Conservation (phyloP, 2,888 invertebrate species). For the Oconnorella tubifera region DNA sequence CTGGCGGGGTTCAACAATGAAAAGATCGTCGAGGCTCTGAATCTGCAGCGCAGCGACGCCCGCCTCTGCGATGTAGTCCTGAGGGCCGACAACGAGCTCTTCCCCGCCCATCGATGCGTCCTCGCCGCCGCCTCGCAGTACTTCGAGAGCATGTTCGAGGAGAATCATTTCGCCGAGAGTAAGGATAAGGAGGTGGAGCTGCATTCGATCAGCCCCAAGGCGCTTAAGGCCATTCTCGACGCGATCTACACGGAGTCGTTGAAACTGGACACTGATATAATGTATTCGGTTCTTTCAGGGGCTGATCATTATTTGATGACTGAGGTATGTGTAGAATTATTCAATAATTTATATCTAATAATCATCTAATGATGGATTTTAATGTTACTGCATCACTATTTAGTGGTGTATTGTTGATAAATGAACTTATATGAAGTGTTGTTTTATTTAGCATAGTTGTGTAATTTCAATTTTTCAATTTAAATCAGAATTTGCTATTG, state of each 20-base stretch:
- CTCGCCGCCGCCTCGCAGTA: slow-evolving; percentile 30
- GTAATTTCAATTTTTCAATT: too few species aligned
- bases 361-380: too few species aligned
- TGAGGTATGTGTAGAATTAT: slow-evolving; percentile 14
- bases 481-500: too few species aligned
- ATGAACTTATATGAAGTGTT: too few species aligned
- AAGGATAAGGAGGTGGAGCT: slow-evolving; percentile 22
- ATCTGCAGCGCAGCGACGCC: slow-evolving; percentile 17
- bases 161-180: slow-evolving; percentile 28
- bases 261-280: slow-evolving; percentile 19
- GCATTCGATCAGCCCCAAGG: slow-evolving; percentile 22
- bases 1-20: slow-evolving; percentile 11
- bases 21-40: slow-evolving; percentile 19
- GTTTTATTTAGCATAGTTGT: too few species aligned
- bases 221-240: slow-evolving; percentile 25
- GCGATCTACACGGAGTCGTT: slow-evolving; percentile 24
- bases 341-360: too few species aligned
- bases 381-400: too few species aligned
- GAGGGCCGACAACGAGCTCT: slow-evolving; percentile 19
- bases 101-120: slow-evolving; percentile 27
- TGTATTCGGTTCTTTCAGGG: slow-evolving; percentile 23
- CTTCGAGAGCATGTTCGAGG: slow-evolving; percentile 27
- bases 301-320: slow-evolving; percentile 25
- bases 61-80: slow-evolving; percentile 26
- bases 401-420: too few species aligned